Conservation (phyloP, 2,888 invertebrate genomes). For the Stramonita haemastoma region DNA sequence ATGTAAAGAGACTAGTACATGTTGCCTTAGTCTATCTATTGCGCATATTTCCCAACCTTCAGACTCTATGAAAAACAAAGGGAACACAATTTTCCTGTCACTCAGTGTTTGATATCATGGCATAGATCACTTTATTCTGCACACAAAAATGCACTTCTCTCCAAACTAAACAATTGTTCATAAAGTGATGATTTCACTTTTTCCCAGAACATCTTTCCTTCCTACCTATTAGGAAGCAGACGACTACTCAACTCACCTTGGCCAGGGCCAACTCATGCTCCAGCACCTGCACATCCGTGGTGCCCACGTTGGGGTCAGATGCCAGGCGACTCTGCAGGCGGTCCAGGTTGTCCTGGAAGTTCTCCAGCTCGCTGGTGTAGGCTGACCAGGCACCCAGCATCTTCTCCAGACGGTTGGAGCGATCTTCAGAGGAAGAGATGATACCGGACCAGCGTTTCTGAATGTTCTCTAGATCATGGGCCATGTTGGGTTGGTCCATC, state of each 20-base stretch:
- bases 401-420: constrained; percentile 67
- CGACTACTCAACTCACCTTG: constrained; percentile 60
- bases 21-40: too few relatives aligned
- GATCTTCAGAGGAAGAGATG: constrained; percentile 64
- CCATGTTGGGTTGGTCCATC: constrained; percentile 72
- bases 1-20: too few relatives aligned
- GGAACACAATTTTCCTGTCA: too few relatives aligned
- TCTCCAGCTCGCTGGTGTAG: constrained; percentile 65
- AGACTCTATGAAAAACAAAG: too few relatives aligned
- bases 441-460: constrained; percentile 72
- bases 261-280: constrained; percentile 71
- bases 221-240: neutral
- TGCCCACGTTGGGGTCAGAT: constrained; percentile 66
- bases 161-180: neutral
- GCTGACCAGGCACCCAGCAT: constrained; percentile 71
- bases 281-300: constrained; percentile 70
- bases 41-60: too few relatives aligned
- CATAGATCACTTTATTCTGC: too few relatives aligned
- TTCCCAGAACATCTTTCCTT: neutral
- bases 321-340: constrained; percentile 65
- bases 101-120: too few relatives aligned
- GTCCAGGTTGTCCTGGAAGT: constrained; percentile 67
- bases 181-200: neutral
- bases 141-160: too few relatives aligned
- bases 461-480: constrained; percentile 66